These are phyloP conservation scores for Platysternon megacephalum DNA, from an alignment of 2,113 vertebrate species.

Conservation along the genomic window DNA sequence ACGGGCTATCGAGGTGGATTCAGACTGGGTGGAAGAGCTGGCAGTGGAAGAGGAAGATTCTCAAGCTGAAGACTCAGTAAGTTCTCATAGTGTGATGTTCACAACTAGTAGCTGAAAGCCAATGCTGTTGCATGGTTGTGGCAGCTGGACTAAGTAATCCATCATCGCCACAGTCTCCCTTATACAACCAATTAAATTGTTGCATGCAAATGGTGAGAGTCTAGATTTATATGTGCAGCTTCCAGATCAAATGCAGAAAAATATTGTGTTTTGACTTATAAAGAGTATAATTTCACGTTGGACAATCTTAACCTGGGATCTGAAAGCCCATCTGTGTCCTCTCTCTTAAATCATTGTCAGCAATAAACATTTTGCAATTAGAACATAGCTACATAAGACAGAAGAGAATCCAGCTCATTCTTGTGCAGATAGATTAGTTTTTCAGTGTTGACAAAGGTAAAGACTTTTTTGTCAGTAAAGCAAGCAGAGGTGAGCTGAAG, in stretches of 20 bases:
- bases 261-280: no score
- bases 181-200: not conserved
- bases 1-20: constrained; percentile 96
- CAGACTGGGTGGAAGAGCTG: constrained; percentile 97
- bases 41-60: constrained; percentile 98
- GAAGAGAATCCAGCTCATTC: not conserved
- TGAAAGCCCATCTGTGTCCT: not conserved
- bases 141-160: not conserved
- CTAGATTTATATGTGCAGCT: not conserved
- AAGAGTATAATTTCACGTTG: not conserved
- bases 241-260: not conserved
- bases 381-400: not conserved
- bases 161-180: not conserved
- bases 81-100: not conserved
- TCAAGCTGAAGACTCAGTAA: constrained; percentile 97
- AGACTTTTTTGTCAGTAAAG: not conserved
- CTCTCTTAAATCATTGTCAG: not conserved
- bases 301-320: not conserved
- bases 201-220: not conserved
- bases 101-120: not conserved
- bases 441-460: not conserved
- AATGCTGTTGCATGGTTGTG: not conserved
- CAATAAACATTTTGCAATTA: not conserved
- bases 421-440: not conserved
- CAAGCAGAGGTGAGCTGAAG: not conserved